These are phyloP conservation scores for Nycteola revayana DNA, from an alignment of 2,888 invertebrate genomes.

Conservation along the genomic window DNA sequence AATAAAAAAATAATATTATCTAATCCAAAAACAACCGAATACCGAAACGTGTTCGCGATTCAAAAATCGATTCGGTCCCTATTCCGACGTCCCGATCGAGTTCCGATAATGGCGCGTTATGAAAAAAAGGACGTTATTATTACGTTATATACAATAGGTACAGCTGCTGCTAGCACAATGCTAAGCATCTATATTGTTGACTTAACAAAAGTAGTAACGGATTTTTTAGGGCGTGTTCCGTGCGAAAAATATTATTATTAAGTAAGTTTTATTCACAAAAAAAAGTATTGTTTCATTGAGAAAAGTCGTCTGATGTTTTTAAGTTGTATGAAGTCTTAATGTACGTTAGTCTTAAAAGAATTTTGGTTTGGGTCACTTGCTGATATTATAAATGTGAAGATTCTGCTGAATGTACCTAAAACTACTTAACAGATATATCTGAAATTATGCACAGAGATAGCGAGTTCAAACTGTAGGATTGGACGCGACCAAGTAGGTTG, in stretches of 20 bases:
- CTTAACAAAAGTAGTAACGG: conserved; percentile 21
- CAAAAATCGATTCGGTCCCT: neutral
- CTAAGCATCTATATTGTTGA: conserved; percentile 17
- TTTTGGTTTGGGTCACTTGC: too few relatives aligned
- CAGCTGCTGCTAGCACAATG: conserved; percentile 20
- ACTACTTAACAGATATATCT: too few relatives aligned
- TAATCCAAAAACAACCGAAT: neutral
- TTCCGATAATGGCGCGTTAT: conserved; percentile 9
- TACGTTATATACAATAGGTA: conserved; percentile 4
- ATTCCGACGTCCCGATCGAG: conserved; percentile 1
- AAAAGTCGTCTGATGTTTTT: too few relatives aligned
- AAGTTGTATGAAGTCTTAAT: too few relatives aligned
- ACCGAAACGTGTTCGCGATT: neutral
- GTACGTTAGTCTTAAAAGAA: too few relatives aligned
- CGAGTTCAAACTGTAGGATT: too few relatives aligned
- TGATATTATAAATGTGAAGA: too few relatives aligned
- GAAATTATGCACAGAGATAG: too few relatives aligned
- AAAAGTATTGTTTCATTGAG: neutral
- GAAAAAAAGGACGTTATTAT: conserved; percentile 1
- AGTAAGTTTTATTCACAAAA: neutral
- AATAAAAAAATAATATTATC: neutral
- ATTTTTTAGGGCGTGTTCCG: conserved; percentile 15
- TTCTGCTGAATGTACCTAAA: too few relatives aligned
- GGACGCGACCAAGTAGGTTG: too few relatives aligned
- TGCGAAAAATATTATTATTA: conserved; percentile 23